Conservation (phyloP, 2,888 invertebrate species). For the Athalia cordata region DNA sequence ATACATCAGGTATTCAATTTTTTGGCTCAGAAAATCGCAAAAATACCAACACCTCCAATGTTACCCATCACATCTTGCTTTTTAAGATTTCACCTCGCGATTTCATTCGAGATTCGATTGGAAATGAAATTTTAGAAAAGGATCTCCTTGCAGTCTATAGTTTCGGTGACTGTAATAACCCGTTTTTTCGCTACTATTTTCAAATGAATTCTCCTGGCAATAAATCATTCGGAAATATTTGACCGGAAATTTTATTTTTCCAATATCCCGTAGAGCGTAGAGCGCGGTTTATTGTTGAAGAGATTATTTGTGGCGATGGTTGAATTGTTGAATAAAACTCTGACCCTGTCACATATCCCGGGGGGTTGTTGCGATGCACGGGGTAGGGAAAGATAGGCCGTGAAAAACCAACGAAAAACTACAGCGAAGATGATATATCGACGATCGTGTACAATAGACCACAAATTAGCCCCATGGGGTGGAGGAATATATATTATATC, state of each 20-base stretch:
- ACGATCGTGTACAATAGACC: conserved; percentile 9
- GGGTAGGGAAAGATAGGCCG: background rate
- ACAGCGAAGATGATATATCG: conserved; percentile 19
- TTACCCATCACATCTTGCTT: no score
- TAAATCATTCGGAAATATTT: background rate
- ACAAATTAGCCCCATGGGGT: conserved; percentile 11
- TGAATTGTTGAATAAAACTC: background rate
- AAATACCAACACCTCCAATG: no score
- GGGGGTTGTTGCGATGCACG: background rate
- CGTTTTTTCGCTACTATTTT: background rate
- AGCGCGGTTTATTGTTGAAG: background rate
- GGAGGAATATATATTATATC: no score
- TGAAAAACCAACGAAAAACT: background rate
- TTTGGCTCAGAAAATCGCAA: no score
- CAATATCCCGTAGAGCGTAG: conserved; percentile 16
- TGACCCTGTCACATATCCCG: background rate
- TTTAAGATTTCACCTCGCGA: no score
- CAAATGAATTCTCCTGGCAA: background rate
- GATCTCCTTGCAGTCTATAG: no score
- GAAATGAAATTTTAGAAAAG: background rate
- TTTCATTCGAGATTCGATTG: background rate
- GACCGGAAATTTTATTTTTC: conserved; percentile 2
- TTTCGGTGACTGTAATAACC: no score
- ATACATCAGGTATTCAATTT: no score
- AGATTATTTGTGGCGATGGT: background rate